A percentile compares a stretch with the other conserved stretches of the same genome.
phyloP scores from a whole-genome alignment of 2,888 invertebrate genomes.

The Drosophila testacea region DNA sequence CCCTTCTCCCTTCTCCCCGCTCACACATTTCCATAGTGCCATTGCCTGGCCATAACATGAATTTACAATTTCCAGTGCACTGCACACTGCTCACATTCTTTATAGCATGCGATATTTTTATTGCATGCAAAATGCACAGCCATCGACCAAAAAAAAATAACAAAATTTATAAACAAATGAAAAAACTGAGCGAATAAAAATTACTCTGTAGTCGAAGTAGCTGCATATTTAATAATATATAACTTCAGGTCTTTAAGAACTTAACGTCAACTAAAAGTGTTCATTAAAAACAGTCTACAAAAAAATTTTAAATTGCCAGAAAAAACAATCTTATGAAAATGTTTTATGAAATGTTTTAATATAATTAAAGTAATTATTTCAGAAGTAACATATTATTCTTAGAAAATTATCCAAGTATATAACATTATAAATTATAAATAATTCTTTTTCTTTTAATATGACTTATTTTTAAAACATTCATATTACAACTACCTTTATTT shows the following conservation, averaged over 20 bases:
- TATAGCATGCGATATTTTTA: constrained; percentile 76
- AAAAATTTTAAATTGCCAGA: too few species aligned
- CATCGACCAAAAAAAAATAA: constrained; percentile 30
- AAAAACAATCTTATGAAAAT: too few species aligned
- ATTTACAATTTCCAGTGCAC: constrained; percentile 75
- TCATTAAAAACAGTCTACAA: too few species aligned
- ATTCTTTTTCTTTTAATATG: too few species aligned
- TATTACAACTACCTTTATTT: too few species aligned
- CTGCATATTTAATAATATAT: too few species aligned
- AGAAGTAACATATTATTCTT: background rate
- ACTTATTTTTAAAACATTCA: too few species aligned
- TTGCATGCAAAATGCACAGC: constrained; percentile 69
- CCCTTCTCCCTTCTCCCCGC: constrained; percentile 1
- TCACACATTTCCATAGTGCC: constrained; percentile 51
- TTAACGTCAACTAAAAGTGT: too few species aligned
- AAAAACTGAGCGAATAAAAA: background rate
- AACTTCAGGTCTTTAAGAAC: too few species aligned
- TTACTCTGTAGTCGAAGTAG: constrained; percentile 16
- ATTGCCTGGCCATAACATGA: constrained; percentile 59
- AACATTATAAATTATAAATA: too few species aligned
- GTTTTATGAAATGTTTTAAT: too few species aligned
- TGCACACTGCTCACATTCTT: constrained; percentile 63
- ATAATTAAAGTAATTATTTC: background rate
- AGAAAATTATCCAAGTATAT: background rate
- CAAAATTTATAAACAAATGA: background rate